A percentile compares a stretch with the other conserved stretches of the same genome.
Evolutionary conservation across 2,888 invertebrate species (phyloP).

Genomic region (Brenthis ino): DNA sequence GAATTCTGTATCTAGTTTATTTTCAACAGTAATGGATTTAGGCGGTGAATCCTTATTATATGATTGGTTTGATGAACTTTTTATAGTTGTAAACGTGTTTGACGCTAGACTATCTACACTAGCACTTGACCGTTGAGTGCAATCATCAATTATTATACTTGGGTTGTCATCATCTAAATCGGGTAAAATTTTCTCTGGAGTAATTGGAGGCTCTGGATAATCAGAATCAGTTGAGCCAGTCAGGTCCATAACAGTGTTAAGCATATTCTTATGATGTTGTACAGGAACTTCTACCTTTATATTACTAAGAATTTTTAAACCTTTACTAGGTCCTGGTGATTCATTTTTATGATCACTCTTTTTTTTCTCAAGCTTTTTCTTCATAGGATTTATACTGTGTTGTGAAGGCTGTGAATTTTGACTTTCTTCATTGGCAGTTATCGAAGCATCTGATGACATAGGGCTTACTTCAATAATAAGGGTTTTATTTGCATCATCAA

Average conservation of each 20-base stretch:
- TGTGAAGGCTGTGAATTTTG: conserved; percentile 38
- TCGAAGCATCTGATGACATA: conserved; percentile 49
- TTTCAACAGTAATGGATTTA: conserved; percentile 57
- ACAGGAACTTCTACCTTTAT: conserved; percentile 80
- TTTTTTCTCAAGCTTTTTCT: conserved; percentile 41
- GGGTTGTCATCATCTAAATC: conserved; percentile 72
- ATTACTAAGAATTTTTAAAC: conserved; percentile 78
- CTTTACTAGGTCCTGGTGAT: conserved; percentile 58
- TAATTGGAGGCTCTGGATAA: conserved; percentile 52
- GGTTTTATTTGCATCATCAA: conserved; percentile 63
- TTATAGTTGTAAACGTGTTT: conserved; percentile 73
- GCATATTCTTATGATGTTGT: conserved; percentile 72
- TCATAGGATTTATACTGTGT: conserved; percentile 24
- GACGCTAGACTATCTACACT: conserved; percentile 58
- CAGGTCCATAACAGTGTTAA: conserved; percentile 74
- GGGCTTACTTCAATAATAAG: conserved; percentile 74
- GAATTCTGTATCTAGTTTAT: conserved; percentile 68
- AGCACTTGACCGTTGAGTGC: conserved; percentile 55
- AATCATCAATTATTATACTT: conserved; percentile 50
- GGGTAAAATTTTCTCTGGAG: conserved; percentile 70
- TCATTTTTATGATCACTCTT: conserved; percentile 54
- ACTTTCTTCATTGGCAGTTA: conserved; percentile 40
- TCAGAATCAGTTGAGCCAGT: conserved; percentile 66
- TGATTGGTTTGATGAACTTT: conserved; percentile 68
- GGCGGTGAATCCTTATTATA: conserved; percentile 54